Base-by-base conservation (phyloP, 2,888 invertebrate species). In the Colletes collaris region DNA sequence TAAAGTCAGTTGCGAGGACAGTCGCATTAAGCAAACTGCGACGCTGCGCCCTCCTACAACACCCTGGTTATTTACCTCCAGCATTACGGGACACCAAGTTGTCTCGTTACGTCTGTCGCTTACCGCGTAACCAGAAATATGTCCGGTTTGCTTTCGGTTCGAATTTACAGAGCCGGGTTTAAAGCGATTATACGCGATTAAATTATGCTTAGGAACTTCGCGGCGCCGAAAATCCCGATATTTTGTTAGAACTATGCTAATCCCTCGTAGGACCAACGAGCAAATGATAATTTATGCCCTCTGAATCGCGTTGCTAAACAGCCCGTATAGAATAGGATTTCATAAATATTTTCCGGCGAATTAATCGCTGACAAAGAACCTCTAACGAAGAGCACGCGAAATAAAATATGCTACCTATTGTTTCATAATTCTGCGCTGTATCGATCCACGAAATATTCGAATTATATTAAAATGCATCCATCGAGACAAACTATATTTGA, bases 21-120 rank as follows among this genome's bases (percentile, higher is more conserved):
- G 63, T 59, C 52, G 52, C 8, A 73, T 74, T 55, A 16, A 70
- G 56, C 40, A 74, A 81, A 81, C 68, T 46, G 56, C 44, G 19
- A 50, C 40, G 59, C 53, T 60, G 40, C 19, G 19, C 46, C 37
- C 63, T 64, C 11, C 58, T 59, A 53, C 59, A 72, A 72, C 55
- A 27, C 16, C 40, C 44, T 46, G 35, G 53, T 35, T 78, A 68
- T 78, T 75, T 71, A 70, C 66, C 52, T 7, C 27, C 44, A 52
- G 50, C 53, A 63, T 58, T 60, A 27, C 37, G 66, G 58, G 37
- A 63, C 58, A 62, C 56, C 60, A 75, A 79, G 66, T 79, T 70
- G 62, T 65, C 65, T 63, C 62, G 65, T 79, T 75, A 70, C 27
- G 56, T 35, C 50, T 13, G 75, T 49, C 49, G 60, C 13, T 65